These are phyloP conservation scores for Parnassius apollo DNA, from an alignment of 2,888 invertebrate genomes.

Conservation along the genomic window DNA sequence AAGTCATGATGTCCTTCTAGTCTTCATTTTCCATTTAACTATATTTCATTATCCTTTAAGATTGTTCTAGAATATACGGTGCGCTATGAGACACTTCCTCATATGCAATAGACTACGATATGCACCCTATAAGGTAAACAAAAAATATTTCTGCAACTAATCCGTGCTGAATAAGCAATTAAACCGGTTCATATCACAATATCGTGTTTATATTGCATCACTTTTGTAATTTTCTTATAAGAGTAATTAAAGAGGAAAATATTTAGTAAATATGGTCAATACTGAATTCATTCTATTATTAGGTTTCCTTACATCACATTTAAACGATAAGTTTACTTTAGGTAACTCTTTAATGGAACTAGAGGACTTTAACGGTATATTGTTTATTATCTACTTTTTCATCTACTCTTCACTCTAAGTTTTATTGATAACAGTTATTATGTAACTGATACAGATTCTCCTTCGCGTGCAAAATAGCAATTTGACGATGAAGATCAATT, in stretches of 20 bases:
- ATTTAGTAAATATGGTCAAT: constrained; percentile 2
- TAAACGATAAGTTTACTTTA: not conserved
- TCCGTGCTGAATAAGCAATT: constrained; percentile 10
- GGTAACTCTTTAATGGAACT: not conserved
- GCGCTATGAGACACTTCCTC: not conserved
- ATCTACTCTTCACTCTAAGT: too few relatives aligned
- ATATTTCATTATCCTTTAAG: too few relatives aligned
- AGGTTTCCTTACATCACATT: constrained; percentile 6
- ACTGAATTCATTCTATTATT: constrained; percentile 11
- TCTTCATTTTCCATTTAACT: too few relatives aligned
- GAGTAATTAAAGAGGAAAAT: constrained; percentile 18
- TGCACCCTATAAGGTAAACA: constrained; percentile 3
- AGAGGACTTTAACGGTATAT: not conserved
- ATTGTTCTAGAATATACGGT: too few relatives aligned
- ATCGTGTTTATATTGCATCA: constrained; percentile 34
- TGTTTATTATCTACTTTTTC: not conserved
- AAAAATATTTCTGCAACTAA: constrained; percentile 3
- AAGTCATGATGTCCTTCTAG: too few relatives aligned
- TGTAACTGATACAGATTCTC: not conserved
- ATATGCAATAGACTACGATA: not conserved
- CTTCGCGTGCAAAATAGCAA: not conserved
- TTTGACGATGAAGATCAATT: not conserved
- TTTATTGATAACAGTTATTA: too few relatives aligned
- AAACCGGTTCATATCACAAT: constrained; percentile 31
- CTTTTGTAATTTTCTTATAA: constrained; percentile 15